phyloP scores from a whole-genome alignment of 2,113 vertebrate species.

The Charina bottae region DNA sequence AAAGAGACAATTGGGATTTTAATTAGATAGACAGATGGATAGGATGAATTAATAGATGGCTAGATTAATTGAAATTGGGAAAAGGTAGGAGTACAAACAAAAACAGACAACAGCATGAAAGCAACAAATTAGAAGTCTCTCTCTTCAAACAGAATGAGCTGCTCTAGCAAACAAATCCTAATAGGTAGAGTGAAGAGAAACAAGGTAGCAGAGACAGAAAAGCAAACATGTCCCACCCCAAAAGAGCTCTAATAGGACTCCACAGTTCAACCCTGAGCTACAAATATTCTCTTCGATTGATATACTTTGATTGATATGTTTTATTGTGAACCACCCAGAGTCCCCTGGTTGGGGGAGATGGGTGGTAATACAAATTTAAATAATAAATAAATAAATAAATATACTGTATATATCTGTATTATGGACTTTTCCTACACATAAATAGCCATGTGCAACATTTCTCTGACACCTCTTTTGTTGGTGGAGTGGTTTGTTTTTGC shows the following conservation, averaged over 20 bases:
- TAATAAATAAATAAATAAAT: too few species aligned
- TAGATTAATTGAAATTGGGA: not conserved
- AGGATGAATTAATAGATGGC: not conserved
- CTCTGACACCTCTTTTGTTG: constrained; percentile 30
- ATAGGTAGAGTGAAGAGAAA: not conserved
- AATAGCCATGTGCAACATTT: constrained; percentile 26
- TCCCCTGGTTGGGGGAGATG: too few species aligned
- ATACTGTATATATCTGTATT: too few species aligned
- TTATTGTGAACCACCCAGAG: too few species aligned
- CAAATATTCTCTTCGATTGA: too few species aligned
- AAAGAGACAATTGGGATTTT: not conserved
- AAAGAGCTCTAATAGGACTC: not conserved
- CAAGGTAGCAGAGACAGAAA: not conserved
- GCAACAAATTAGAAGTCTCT: not conserved
- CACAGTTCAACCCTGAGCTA: too few species aligned
- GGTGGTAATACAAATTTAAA: too few species aligned
- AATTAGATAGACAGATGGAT: not conserved
- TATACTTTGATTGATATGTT: too few species aligned
- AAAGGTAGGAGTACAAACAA: not conserved
- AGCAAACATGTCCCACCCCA: not conserved
- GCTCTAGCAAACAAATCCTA: not conserved
- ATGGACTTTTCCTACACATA: not conserved
- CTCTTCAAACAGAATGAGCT: not conserved
- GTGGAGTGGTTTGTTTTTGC: not conserved
- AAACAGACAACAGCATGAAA: not conserved